These are phyloP conservation scores for Halocaridina rubra DNA, from an alignment of 2,888 invertebrate species.

Conservation along the genomic window DNA sequence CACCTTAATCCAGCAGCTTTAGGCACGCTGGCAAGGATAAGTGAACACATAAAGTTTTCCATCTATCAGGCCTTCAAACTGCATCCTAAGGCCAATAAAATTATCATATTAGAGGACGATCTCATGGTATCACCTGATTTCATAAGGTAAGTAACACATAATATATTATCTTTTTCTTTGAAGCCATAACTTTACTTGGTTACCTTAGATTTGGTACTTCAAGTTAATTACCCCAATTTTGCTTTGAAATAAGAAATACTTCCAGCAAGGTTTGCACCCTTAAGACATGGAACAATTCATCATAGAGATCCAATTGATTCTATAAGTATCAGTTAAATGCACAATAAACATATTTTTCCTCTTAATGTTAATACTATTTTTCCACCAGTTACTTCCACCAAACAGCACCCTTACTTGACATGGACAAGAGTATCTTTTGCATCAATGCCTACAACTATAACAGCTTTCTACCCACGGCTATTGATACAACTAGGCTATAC, in stretches of 20 bases:
- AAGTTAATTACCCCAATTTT: no score
- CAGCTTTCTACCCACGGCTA: constrained; percentile 37
- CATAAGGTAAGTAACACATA: constrained; percentile 47
- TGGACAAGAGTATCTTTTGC: constrained; percentile 51
- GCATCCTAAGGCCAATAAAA: constrained; percentile 19
- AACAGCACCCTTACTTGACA: constrained; percentile 46
- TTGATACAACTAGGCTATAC: constrained; percentile 38
- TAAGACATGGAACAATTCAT: no score
- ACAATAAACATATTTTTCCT: not conserved
- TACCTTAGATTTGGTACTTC: no score
- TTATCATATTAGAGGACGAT: constrained; percentile 57
- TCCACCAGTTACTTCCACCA: constrained; percentile 57
- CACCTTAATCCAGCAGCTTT: constrained; percentile 37
- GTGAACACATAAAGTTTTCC: constrained; percentile 47
- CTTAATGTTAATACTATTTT: not conserved
- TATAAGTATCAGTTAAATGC: no score
- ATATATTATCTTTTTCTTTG: no score
- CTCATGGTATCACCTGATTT: constrained; percentile 53
- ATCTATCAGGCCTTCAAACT: constrained; percentile 35
- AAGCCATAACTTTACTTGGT: no score
- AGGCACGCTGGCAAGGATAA: constrained; percentile 33
- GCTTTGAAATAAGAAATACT: no score
- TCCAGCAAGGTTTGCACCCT: no score
- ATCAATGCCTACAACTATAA: constrained; percentile 61
- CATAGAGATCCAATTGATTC: no score